Percentiles rank a stretch among this genome's conserved stretches.
These are phyloP conservation scores for Musca vetustissima DNA, from an alignment of 1,140 invertebrate genomes.

Conservation along the genomic window DNA sequence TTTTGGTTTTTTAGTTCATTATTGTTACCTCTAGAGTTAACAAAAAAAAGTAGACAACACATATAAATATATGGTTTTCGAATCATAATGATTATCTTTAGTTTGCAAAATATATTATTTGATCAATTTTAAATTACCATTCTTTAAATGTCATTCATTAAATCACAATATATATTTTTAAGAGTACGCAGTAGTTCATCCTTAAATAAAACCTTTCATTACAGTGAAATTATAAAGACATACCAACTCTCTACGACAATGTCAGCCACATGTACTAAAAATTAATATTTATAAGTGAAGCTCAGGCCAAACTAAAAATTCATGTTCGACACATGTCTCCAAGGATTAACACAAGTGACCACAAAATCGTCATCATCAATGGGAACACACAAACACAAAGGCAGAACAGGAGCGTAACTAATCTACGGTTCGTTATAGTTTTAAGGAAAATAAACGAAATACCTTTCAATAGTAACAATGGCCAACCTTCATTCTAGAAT, in stretches of 20 bases:
- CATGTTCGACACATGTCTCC: slow-evolving; percentile 54
- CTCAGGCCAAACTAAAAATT: slow-evolving; percentile 40
- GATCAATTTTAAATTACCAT: too few species aligned
- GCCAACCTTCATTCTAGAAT: neutral
- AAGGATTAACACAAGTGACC: slow-evolving; percentile 55
- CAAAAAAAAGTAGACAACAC: too few species aligned
- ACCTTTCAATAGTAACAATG: neutral
- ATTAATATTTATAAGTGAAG: slow-evolving; percentile 54
- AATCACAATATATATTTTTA: too few species aligned
- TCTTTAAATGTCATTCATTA: too few species aligned
- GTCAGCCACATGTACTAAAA: slow-evolving; percentile 39
- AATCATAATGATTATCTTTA: too few species aligned
- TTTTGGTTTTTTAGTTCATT: too few species aligned
- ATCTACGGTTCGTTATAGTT: neutral
- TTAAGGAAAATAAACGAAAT: neutral
- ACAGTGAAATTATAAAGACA: slow-evolving; percentile 53
- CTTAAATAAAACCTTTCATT: too few species aligned
- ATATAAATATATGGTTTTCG: too few species aligned
- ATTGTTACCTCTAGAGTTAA: too few species aligned
- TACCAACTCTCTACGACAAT: slow-evolving; percentile 54
- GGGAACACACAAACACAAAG: neutral
- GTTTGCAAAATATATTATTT: too few species aligned
- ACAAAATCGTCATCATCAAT: slow-evolving; percentile 52
- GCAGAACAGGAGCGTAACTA: neutral
- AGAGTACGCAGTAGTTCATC: too few species aligned